Evolutionary conservation across 2,888 invertebrate species (phyloP).

Genomic region (Oscheius sp.): DNA sequence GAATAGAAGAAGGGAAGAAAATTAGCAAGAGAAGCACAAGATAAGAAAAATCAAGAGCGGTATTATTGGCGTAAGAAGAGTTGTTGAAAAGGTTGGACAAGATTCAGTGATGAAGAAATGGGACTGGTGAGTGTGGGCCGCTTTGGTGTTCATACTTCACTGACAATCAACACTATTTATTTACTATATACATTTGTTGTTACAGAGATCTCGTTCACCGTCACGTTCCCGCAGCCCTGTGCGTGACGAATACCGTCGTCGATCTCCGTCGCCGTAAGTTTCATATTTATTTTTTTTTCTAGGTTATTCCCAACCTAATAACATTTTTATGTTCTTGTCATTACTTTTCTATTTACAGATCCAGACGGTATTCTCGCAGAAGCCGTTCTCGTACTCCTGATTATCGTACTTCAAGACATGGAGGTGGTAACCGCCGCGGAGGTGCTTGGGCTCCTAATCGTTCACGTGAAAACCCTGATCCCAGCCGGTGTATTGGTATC

Average conservation of each 20-base stretch:
- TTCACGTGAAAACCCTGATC: constrained; percentile 38
- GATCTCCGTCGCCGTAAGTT: constrained; percentile 31
- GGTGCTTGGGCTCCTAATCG: constrained; percentile 29
- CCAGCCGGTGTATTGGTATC: constrained; percentile 86
- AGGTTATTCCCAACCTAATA: too few species aligned
- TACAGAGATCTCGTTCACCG: constrained; percentile 28
- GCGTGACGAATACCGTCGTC: constrained; percentile 4
- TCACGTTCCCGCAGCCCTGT: constrained; percentile 13
- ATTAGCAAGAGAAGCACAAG: constrained; percentile 4
- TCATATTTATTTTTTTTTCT: too few species aligned
- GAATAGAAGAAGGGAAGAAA: constrained; percentile 25
- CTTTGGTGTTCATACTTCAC: constrained; percentile 1
- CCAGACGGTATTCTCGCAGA: constrained; percentile 2
- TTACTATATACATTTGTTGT: not conserved
- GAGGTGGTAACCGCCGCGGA: constrained; percentile 19
- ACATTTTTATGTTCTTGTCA: not conserved
- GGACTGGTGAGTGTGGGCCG: constrained; percentile 27
- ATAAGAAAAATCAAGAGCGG: constrained; percentile 8
- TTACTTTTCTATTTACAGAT: not conserved
- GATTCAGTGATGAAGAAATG: constrained; percentile 10
- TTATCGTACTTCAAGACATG: not conserved
- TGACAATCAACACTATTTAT: not conserved
- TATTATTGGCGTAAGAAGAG: constrained; percentile 1
- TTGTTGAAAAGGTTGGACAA: constrained; percentile 6
- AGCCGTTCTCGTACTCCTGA: constrained; percentile 37